These are phyloP conservation scores for Beroe forskalii DNA, from an alignment of 37 sponge, comb jelly and placozoan species.

Conservation along the genomic window DNA sequence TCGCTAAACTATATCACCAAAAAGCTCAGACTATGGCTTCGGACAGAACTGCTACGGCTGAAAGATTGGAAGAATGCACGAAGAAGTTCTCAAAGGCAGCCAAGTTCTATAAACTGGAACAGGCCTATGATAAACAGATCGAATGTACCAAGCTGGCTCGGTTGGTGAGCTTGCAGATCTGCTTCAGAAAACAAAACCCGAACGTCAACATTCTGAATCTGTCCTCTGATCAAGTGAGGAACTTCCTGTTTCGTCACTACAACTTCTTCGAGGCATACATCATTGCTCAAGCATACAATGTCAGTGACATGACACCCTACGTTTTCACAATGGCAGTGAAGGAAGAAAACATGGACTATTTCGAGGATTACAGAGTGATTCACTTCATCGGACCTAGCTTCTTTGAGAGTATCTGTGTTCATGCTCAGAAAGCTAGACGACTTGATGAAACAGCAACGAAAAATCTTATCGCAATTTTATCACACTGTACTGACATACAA, in stretches of 20 bases:
- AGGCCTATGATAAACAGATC: slow-evolving; percentile 62
- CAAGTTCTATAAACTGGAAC: slow-evolving; percentile 15
- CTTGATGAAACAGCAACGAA: slow-evolving; percentile 33
- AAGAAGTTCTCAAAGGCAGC: slow-evolving; percentile 38
- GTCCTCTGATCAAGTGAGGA: slow-evolving; percentile 22
- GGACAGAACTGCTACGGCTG: neutral
- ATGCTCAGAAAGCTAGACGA: slow-evolving; percentile 15
- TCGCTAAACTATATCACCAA: neutral
- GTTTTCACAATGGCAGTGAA: slow-evolving; percentile 23
- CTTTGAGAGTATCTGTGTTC: slow-evolving; percentile 21
- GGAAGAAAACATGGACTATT: slow-evolving; percentile 64
- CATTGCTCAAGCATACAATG: neutral
- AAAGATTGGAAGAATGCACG: slow-evolving; percentile 22
- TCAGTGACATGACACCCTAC: slow-evolving; percentile 14
- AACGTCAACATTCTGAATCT: neutral
- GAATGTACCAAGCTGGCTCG: slow-evolving; percentile 19
- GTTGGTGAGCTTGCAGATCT: slow-evolving; percentile 2
- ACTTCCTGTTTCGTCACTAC: neutral
- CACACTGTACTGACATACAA: neutral
- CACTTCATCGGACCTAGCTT: slow-evolving; percentile 3
- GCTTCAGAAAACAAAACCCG: neutral
- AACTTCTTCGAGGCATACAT: slow-evolving; percentile 38
- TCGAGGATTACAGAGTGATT: slow-evolving; percentile 29
- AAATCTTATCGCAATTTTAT: slow-evolving; percentile 35
- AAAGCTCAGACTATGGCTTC: slow-evolving; percentile 28